phyloP scores from a whole-genome alignment of 2,113 vertebrate genomes.

The Triplophysa dalaica region DNA sequence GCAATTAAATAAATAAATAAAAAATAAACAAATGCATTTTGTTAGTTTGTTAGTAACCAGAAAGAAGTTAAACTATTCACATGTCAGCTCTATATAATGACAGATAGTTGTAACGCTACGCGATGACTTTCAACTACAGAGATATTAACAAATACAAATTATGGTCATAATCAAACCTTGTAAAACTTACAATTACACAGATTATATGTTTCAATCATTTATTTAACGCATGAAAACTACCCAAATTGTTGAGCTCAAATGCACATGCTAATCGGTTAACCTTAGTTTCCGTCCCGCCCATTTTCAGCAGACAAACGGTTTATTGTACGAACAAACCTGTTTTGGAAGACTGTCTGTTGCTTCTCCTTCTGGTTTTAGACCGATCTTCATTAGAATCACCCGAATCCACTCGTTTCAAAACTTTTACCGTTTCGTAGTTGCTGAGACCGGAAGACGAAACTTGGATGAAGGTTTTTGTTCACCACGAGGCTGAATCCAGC shows the following conservation, averaged over 20 bases:
- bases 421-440: neutral
- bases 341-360: neutral
- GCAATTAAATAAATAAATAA: neutral
- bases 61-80: no score
- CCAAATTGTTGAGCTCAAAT: neutral
- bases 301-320: neutral
- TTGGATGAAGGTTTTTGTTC: neutral
- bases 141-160: no score
- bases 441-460: neutral
- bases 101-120: no score
- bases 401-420: slow-evolving; percentile 15
- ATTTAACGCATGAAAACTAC: neutral
- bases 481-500: no score
- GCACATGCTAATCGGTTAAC: neutral
- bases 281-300: neutral
- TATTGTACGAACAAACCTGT: slow-evolving; percentile 3
- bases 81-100: no score
- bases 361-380: slow-evolving; percentile 2
- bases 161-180: no score
- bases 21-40: no score
- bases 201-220: neutral
- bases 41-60: no score
- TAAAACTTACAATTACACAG: no score
- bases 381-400: neutral
- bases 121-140: neutral